Evolutionary conservation across 2,113 vertebrate species (phyloP).

Genomic region (Hippocampus zosterae): DNA sequence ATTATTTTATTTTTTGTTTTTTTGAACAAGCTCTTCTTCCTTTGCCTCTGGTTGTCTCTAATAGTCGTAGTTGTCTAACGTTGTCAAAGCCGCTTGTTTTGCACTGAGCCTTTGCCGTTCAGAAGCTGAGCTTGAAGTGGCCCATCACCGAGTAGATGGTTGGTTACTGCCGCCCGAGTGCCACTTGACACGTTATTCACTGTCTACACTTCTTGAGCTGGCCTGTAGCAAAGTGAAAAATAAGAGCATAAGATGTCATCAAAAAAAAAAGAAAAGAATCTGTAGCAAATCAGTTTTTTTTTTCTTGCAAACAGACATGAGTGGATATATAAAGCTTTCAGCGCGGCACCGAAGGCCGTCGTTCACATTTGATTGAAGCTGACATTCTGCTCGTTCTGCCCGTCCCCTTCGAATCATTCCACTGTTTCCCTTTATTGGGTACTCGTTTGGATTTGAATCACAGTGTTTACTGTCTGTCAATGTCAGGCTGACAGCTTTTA

Average conservation of each 20-base stretch:
- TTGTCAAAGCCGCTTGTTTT: background rate
- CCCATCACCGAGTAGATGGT: slow-evolving; percentile 30
- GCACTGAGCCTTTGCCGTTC: slow-evolving; percentile 25
- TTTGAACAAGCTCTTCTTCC: background rate
- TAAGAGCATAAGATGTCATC: slow-evolving; percentile 30
- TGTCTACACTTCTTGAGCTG: slow-evolving; percentile 31
- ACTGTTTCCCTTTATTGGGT: slow-evolving; percentile 45
- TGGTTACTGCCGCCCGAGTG: slow-evolving; percentile 51
- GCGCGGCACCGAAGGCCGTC: slow-evolving; percentile 41
- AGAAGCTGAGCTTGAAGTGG: slow-evolving; percentile 39
- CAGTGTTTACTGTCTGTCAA: slow-evolving; percentile 48
- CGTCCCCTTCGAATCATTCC: background rate
- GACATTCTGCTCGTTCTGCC: slow-evolving; percentile 41
- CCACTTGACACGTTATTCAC: slow-evolving; percentile 55
- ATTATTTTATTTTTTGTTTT: too few relatives aligned
- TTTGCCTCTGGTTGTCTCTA: background rate
- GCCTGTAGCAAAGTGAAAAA: slow-evolving; percentile 43
- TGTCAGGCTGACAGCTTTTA: slow-evolving; percentile 25
- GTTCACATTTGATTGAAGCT: slow-evolving; percentile 53
- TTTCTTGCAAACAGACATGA: slow-evolving; percentile 5
- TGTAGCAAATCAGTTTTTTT: slow-evolving; percentile 1
- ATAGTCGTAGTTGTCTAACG: background rate
- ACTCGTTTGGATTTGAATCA: slow-evolving; percentile 48
- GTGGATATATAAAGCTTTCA: slow-evolving; percentile 16
- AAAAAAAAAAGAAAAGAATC: slow-evolving; percentile 36